These are phyloP conservation scores for Saccostrea glomerata DNA, from an alignment of 1,140 invertebrate genomes.

Conservation along the genomic window DNA sequence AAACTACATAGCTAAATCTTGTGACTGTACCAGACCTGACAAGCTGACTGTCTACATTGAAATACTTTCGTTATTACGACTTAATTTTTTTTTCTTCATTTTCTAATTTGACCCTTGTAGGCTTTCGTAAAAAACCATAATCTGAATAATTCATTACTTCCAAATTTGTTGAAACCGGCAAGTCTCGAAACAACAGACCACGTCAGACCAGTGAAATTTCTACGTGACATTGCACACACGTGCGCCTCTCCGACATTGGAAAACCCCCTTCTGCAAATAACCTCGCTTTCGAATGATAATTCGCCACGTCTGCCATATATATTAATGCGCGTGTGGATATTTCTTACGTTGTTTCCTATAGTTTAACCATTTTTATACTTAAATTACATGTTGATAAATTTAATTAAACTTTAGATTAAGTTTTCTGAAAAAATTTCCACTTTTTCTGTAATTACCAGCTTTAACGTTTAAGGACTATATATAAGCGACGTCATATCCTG, in stretches of 20 bases:
- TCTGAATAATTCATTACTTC: not conserved
- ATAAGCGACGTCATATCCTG: not conserved
- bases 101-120: no score
- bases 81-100: no score
- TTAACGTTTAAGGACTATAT: not conserved
- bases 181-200: slow-evolving; percentile 7
- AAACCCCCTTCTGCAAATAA: slow-evolving; percentile 18
- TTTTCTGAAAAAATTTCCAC: no score
- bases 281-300: slow-evolving; percentile 22
- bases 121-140: no score
- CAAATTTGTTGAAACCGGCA: not conserved
- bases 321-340: not conserved
- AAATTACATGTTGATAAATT: no score
- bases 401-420: no score
- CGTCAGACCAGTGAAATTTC: slow-evolving; percentile 19
- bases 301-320: slow-evolving; percentile 13
- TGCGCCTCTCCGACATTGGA: not conserved
- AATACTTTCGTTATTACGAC: no score
- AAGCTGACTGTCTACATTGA: no score
- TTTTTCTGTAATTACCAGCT: not conserved
- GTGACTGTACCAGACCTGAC: no score
- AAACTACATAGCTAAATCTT: no score
- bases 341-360: not conserved
- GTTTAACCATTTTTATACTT: no score
- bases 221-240: slow-evolving; percentile 34